These are phyloP conservation scores for Phylloscopus whistleri DNA, from an alignment of 2,113 vertebrate genomes.

Conservation along the genomic window DNA sequence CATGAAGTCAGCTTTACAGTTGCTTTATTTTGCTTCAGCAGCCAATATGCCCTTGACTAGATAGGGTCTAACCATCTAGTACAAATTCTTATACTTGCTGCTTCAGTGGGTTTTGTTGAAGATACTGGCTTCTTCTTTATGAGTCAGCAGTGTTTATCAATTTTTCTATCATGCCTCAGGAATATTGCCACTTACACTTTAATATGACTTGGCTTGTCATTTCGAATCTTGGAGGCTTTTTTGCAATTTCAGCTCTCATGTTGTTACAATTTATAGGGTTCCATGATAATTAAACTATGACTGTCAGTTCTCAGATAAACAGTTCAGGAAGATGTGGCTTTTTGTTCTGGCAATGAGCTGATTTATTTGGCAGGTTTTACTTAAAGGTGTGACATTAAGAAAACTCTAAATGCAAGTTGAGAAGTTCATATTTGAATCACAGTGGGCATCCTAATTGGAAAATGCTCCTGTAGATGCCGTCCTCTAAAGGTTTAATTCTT, in stretches of 20 bases:
- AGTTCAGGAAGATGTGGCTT: background rate
- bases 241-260: background rate
- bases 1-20: background rate
- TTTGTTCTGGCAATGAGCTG: background rate
- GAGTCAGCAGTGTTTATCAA: constrained; percentile 45
- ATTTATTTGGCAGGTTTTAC: background rate
- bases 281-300: background rate
- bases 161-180: constrained; percentile 19
- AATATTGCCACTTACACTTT: constrained; percentile 34
- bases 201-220: constrained; percentile 7
- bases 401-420: constrained; percentile 8
- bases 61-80: background rate
- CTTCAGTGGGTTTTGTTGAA: constrained; percentile 33
- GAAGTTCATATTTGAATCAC: background rate
- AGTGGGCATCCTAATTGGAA: background rate
- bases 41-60: background rate
- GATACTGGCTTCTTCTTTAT: background rate
- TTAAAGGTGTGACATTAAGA: background rate
- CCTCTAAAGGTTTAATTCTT: background rate
- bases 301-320: background rate
- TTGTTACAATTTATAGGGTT: background rate
- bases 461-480: background rate
- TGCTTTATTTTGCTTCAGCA: constrained; percentile 5
- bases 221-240: background rate
- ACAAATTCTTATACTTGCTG: constrained; percentile 25